Evolutionary conservation across 2,888 invertebrate species (phyloP).

Genomic region (Tipula lateralis): DNA sequence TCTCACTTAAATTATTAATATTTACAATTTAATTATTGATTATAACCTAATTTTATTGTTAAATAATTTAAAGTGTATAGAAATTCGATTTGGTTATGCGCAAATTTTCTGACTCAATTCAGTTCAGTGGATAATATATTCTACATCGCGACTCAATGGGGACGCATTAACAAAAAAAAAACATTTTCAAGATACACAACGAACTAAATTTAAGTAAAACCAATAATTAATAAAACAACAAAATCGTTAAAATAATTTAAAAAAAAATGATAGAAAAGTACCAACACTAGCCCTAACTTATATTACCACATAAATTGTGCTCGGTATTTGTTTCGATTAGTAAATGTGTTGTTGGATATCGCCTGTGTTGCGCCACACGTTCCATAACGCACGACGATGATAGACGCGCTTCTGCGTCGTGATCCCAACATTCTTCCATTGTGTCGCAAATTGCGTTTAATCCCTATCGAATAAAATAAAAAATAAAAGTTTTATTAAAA

Average conservation of each 20-base stretch:
- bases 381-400: slow-evolving; percentile 96
- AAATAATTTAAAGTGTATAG: not conserved
- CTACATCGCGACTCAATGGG: not conserved
- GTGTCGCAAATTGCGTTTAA: slow-evolving; percentile 82
- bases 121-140: not conserved
- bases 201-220: slow-evolving; percentile 12
- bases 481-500: no score
- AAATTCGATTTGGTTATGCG: not conserved
- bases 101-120: not conserved
- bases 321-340: slow-evolving; percentile 48
- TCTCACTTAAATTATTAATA: not conserved
- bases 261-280: not conserved
- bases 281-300: not conserved
- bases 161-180: not conserved
- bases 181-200: not conserved
- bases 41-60: not conserved
- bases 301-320: not conserved
- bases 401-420: slow-evolving; percentile 94
- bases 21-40: not conserved
- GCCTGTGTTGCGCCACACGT: slow-evolving; percentile 53
- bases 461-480: slow-evolving; percentile 61
- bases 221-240: not conserved
- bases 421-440: slow-evolving; percentile 99
- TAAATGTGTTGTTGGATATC: slow-evolving; percentile 45
- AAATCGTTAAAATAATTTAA: not conserved